Percentiles rank a stretch among this genome's conserved stretches.
Evolutionary conservation across 64 coral and sea anemone genomes (phyloP).

Genomic region (Orbicella faveolata): DNA sequence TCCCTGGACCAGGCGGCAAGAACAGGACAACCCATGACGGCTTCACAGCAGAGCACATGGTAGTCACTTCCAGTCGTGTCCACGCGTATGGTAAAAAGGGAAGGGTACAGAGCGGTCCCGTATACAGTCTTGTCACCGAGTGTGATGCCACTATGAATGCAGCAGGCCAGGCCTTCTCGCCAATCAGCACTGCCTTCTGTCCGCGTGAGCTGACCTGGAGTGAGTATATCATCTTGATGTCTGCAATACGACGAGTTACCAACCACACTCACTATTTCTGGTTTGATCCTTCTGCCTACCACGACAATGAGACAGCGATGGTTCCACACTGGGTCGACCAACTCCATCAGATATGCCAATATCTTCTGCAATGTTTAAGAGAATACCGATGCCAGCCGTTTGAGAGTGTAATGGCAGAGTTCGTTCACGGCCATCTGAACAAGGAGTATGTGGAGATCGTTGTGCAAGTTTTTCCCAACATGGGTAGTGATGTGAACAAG

Average conservation of each 20-base stretch:
- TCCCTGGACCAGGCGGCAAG: neutral
- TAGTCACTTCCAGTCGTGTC: conserved; percentile 1
- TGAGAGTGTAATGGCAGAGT: neutral
- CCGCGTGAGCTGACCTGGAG: conserved; percentile 34
- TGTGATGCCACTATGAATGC: conserved; percentile 43
- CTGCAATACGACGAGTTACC: conserved; percentile 13
- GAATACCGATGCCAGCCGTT: conserved; percentile 21
- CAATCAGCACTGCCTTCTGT: conserved; percentile 43
- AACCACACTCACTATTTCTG: conserved; percentile 23
- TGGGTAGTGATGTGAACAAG: conserved; percentile 28
- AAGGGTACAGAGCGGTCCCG: neutral
- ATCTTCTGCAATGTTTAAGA: conserved; percentile 14
- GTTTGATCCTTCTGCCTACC: conserved; percentile 3
- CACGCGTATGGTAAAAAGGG: conserved; percentile 25
- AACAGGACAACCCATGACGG: conserved; percentile 39
- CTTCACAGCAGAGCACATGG: conserved; percentile 41
- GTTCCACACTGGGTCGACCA: conserved; percentile 13
- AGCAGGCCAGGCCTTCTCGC: conserved; percentile 36
- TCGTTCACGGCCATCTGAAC: conserved; percentile 40
- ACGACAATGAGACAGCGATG: conserved; percentile 12
- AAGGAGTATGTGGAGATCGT: conserved; percentile 5
- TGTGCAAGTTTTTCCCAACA: conserved; percentile 15
- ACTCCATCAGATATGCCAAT: conserved; percentile 1
- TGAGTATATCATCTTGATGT: conserved; percentile 28
- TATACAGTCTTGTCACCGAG: conserved; percentile 30